Conservation (phyloP, 2,113 vertebrate species). For the Piaya cayana region DNA sequence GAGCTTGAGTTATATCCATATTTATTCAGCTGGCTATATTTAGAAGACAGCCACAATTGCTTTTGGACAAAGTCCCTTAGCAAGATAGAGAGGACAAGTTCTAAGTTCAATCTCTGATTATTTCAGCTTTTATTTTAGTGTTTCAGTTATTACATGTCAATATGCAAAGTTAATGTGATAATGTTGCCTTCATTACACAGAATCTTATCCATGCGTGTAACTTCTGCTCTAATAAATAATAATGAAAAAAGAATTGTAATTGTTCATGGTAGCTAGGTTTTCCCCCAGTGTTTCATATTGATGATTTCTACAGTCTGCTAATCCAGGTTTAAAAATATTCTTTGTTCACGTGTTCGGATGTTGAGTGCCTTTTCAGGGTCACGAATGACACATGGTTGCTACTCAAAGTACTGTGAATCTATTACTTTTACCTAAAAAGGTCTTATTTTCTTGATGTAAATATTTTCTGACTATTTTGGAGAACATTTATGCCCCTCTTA, state of each 20-base stretch:
- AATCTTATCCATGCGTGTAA: constrained; percentile 22
- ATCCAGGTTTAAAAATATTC: not conserved
- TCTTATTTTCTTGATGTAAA: constrained; percentile 35
- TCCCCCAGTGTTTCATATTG: not conserved
- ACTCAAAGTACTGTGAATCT: constrained; percentile 43
- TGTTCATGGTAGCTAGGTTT: constrained; percentile 12
- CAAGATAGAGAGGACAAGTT: not conserved
- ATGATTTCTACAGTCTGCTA: not conserved
- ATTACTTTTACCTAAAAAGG: constrained; percentile 30
- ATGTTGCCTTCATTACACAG: constrained; percentile 8
- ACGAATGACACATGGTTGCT: constrained; percentile 38
- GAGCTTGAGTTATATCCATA: not conserved
- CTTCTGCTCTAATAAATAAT: constrained; percentile 55
- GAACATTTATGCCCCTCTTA: not conserved
- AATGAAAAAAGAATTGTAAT: not conserved
- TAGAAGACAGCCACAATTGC: not conserved
- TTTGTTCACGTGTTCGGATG: not conserved
- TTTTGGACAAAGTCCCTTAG: constrained; percentile 1
- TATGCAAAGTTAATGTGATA: constrained; percentile 16
- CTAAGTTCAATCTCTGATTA: not conserved
- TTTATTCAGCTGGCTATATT: not conserved
- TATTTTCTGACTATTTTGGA: constrained; percentile 37
- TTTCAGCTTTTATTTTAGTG: constrained; percentile 32
- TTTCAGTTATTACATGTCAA: constrained; percentile 61
- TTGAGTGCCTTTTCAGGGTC: constrained; percentile 68